These are phyloP conservation scores for Ganaspis sp. DNA, from an alignment of 1,140 invertebrate species.

Conservation along the genomic window DNA sequence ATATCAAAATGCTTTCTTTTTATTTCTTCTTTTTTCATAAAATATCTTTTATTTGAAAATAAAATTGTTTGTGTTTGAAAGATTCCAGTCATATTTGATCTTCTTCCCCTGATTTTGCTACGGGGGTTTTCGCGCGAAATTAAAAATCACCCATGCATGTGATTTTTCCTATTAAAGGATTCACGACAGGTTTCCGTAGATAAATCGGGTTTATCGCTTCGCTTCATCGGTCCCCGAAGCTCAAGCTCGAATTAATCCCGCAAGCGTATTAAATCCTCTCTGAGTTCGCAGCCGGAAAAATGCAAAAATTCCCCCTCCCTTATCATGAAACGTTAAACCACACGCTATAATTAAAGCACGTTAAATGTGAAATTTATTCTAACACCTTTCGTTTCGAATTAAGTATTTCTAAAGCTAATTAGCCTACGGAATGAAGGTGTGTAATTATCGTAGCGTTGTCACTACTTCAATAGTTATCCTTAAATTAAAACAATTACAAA, in stretches of 20 bases:
- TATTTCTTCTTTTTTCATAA: no score
- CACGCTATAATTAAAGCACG: no score
- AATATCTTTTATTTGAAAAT: no score
- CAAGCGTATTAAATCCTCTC: constrained; percentile 42
- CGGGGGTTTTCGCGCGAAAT: neutral
- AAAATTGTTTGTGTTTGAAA: neutral
- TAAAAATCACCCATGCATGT: neutral
- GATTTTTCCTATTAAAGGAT: neutral
- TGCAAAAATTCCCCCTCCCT: neutral
- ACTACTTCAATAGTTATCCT: no score
- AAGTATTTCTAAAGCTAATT: no score
- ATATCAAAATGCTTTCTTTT: no score
- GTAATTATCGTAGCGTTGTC: no score
- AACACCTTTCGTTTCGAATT: no score
- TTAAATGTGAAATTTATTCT: no score
- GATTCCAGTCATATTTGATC: neutral
- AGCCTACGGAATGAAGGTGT: no score
- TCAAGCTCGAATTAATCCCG: constrained; percentile 51
- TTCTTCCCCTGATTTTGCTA: neutral
- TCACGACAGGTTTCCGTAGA: neutral
- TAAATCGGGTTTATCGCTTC: constrained; percentile 52
- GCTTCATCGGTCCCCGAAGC: constrained; percentile 26
- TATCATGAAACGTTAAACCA: neutral
- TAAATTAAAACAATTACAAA: no score
- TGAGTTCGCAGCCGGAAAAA: constrained; percentile 7